phyloP scores from a whole-genome alignment of 2,113 vertebrate genomes.

The Lasiurus borealis region DNA sequence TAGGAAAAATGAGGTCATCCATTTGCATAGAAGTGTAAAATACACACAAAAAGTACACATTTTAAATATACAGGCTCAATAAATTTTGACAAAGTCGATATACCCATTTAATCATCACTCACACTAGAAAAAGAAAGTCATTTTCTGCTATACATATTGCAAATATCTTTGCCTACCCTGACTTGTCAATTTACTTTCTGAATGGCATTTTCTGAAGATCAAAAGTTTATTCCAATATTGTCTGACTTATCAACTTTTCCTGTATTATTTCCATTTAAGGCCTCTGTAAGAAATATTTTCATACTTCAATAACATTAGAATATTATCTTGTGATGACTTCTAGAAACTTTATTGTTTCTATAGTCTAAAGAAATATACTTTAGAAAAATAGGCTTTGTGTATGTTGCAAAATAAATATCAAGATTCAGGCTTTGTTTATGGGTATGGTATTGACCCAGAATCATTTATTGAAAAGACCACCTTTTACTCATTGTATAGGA shows the following conservation, averaged over 20 bases:
- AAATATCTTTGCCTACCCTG: not conserved
- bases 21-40: not conserved
- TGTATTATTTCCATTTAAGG: not conserved
- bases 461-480: not conserved
- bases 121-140: not conserved
- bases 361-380: not conserved
- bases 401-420: not conserved
- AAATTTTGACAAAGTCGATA: not conserved
- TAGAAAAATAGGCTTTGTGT: conserved; percentile 11
- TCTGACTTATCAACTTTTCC: not conserved
- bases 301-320: not conserved
- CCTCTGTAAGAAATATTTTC: not conserved
- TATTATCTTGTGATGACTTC: not conserved
- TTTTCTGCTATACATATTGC: not conserved
- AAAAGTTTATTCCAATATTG: not conserved
- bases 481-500: not conserved
- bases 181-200: not conserved
- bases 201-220: not conserved
- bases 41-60: not conserved
- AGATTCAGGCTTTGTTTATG: not conserved
- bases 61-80: not conserved
- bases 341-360: not conserved
- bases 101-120: not conserved
- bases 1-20: not conserved
- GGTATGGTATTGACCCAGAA: not conserved